Conservation (phyloP, 2,888 invertebrate genomes). For the Cheilosia grossa region DNA sequence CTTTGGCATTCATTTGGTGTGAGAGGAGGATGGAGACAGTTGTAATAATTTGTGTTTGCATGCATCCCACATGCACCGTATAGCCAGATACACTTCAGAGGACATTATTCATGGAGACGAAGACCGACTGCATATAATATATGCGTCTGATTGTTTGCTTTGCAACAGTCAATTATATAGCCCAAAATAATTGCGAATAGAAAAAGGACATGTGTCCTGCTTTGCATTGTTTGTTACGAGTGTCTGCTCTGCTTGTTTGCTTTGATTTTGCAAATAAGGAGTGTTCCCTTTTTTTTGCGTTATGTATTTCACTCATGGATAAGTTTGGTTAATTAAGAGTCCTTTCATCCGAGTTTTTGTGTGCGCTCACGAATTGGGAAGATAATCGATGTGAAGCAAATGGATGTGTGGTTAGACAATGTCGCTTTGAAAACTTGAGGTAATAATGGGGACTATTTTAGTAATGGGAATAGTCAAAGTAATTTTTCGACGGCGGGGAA, state of each 20-base stretch:
- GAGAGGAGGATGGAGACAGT: constrained; percentile 10
- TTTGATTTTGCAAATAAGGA: constrained; percentile 54
- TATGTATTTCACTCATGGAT: constrained; percentile 22
- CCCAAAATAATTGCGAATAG: constrained; percentile 2
- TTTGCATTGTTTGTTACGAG: constrained; percentile 34
- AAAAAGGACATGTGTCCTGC: constrained; percentile 66
- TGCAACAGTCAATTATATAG: constrained; percentile 49
- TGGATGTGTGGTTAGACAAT: neutral
- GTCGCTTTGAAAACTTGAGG: no score
- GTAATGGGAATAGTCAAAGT: no score
- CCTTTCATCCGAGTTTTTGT: constrained; percentile 26
- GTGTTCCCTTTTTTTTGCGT: constrained; percentile 1
- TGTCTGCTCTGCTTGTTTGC: constrained; percentile 28
- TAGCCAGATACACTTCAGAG: neutral
- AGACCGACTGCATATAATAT: constrained; percentile 26
- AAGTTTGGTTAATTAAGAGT: constrained; percentile 57
- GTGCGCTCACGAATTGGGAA: neutral
- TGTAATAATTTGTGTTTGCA: constrained; percentile 26
- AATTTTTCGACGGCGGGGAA: no score
- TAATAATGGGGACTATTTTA: no score
- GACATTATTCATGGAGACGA: constrained; percentile 19
- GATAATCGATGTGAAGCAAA: constrained; percentile 4
- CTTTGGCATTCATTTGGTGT: constrained; percentile 20
- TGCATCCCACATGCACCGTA: constrained; percentile 26
- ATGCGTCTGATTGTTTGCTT: constrained; percentile 41